These are phyloP conservation scores for Aegotheles bennettii DNA, from an alignment of 2,113 vertebrate species.

Conservation along the genomic window DNA sequence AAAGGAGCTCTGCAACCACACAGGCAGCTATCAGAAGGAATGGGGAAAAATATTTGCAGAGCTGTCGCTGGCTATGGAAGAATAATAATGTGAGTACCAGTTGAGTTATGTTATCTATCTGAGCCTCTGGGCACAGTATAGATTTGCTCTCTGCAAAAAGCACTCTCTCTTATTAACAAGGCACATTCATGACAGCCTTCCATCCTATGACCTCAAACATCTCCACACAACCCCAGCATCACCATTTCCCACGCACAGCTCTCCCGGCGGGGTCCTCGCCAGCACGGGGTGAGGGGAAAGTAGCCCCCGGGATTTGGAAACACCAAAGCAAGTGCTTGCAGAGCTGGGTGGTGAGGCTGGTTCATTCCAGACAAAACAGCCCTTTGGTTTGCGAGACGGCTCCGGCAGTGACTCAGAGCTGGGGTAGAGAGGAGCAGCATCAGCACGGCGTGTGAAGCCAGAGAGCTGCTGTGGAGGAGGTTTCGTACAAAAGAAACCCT, in stretches of 20 bases:
- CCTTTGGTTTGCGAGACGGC: background rate
- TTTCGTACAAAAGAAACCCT: background rate
- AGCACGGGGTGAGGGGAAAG: accelerated
- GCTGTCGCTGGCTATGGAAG: background rate
- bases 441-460: background rate
- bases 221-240: background rate
- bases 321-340: background rate
- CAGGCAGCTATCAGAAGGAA: background rate
- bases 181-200: accelerated
- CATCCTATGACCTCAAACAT: background rate
- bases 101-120: background rate
- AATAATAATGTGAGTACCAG: background rate
- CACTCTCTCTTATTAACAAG: background rate
- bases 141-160: background rate
- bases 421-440: background rate
- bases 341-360: background rate
- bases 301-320: background rate
- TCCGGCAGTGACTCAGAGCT: constrained; percentile 23
- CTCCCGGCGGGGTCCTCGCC: accelerated
- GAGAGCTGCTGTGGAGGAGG: background rate
- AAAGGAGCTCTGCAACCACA: background rate
- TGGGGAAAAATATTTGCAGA: background rate
- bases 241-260: background rate
- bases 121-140: background rate
- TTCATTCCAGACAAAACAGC: background rate